Conservation (phyloP, 1,140 invertebrate species). For the Carposina sasakii region DNA sequence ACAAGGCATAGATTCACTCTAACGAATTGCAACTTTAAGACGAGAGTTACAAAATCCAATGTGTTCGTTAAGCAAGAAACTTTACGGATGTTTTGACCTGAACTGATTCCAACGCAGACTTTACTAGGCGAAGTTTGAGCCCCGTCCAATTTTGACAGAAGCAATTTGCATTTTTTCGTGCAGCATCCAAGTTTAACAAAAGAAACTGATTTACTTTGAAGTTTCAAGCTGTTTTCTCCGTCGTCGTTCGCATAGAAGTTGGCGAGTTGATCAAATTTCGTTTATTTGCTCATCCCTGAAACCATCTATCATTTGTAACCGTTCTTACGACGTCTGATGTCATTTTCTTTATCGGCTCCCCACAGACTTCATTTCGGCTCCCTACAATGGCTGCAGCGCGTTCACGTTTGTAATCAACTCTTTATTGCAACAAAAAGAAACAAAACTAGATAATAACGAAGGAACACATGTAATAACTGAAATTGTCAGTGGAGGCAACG, state of each 20-base stretch:
- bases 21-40: conserved; percentile 1
- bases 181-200: conserved; percentile 32
- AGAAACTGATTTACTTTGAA: not conserved
- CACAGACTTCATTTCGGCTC: conserved; percentile 37
- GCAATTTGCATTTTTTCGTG: conserved; percentile 48
- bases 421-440: conserved; percentile 59
- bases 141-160: conserved; percentile 42
- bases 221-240: not conserved
- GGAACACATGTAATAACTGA: conserved; percentile 58
- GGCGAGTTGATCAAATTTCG: too few relatives aligned
- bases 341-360: conserved; percentile 37
- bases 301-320: too few relatives aligned
- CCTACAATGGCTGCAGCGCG: conserved; percentile 36
- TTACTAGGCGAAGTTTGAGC: conserved; percentile 46
- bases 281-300: too few relatives aligned
- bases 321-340: too few relatives aligned
- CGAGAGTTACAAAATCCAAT: too few relatives aligned
- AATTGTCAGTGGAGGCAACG: conserved; percentile 46
- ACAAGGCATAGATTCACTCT: conserved; percentile 11
- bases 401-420: conserved; percentile 52
- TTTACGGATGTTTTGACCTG: not conserved
- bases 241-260: too few relatives aligned
- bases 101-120: conserved; percentile 25
- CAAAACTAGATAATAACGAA: conserved; percentile 53
- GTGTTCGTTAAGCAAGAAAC: too few relatives aligned